phyloP scores from a whole-genome alignment of 2,113 vertebrate species.

The Pampusana beccarii region DNA sequence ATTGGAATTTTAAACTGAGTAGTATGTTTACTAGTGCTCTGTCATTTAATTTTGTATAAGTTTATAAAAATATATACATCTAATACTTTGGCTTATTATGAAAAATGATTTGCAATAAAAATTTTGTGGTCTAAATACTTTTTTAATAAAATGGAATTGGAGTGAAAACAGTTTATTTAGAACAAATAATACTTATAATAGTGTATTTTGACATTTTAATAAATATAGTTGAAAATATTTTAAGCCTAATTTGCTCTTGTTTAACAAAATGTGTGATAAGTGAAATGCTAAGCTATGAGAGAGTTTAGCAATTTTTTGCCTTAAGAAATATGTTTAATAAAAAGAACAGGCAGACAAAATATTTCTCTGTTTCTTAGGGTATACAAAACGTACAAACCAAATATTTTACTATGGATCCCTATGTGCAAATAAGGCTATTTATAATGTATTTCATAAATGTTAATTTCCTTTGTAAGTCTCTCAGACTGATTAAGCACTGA shows the following conservation, averaged over 20 bases:
- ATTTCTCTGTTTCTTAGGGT: background rate
- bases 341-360: background rate
- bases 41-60: background rate
- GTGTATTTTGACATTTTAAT: background rate
- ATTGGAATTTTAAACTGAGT: background rate
- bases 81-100: background rate
- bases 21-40: background rate
- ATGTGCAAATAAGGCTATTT: constrained; percentile 8
- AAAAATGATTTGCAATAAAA: background rate
- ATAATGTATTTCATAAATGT: constrained; percentile 33
- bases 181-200: background rate
- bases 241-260: background rate
- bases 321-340: background rate
- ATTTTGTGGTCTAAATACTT: background rate
- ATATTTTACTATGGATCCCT: constrained; percentile 26
- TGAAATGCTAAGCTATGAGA: background rate
- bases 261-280: background rate
- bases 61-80: background rate
- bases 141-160: background rate
- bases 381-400: background rate
- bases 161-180: background rate
- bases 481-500: constrained; percentile 41
- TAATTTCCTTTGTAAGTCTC: constrained; percentile 46
- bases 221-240: constrained; percentile 7
- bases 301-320: background rate